Evolutionary conservation across 2,113 vertebrate genomes (phyloP).

Genomic region (Apteryx mantelli): DNA sequence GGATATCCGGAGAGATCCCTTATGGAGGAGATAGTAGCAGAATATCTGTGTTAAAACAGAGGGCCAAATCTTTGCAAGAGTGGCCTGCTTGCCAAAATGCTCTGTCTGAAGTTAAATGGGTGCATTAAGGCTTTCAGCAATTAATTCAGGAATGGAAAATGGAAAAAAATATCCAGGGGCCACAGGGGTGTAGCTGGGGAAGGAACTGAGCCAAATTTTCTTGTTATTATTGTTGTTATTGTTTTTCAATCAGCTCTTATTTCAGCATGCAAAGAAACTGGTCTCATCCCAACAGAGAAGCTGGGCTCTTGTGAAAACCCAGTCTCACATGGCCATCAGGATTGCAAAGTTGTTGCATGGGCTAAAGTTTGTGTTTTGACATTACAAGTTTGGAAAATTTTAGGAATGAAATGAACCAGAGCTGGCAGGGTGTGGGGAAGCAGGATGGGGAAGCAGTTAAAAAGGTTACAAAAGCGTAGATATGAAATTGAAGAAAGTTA

Average conservation of each 20-base stretch:
- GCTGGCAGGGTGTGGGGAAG: not conserved
- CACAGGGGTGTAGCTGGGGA: not conserved
- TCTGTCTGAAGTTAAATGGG: not conserved
- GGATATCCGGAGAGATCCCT: not conserved
- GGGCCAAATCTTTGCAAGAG: not conserved
- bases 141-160: not conserved
- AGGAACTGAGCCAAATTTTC: not conserved
- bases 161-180: not conserved
- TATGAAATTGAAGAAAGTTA: not conserved
- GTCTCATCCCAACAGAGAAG: not conserved
- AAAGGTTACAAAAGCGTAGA: not conserved
- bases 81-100: not conserved
- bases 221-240: constrained; percentile 9
- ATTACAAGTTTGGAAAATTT: not conserved
- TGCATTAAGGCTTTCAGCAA: not conserved
- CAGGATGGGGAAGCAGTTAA: not conserved
- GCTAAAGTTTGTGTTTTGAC: not conserved
- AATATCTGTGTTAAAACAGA: not conserved
- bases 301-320: not conserved
- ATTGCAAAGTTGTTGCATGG: not conserved
- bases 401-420: not conserved
- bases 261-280: not conserved
- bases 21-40: not conserved
- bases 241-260: constrained; percentile 26
- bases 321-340: not conserved